A percentile compares a stretch with the other conserved stretches of the same genome.
phyloP scores from a whole-genome alignment of 35 echinoderm and acorn worm genomes.

The Apostichopus californicus region DNA sequence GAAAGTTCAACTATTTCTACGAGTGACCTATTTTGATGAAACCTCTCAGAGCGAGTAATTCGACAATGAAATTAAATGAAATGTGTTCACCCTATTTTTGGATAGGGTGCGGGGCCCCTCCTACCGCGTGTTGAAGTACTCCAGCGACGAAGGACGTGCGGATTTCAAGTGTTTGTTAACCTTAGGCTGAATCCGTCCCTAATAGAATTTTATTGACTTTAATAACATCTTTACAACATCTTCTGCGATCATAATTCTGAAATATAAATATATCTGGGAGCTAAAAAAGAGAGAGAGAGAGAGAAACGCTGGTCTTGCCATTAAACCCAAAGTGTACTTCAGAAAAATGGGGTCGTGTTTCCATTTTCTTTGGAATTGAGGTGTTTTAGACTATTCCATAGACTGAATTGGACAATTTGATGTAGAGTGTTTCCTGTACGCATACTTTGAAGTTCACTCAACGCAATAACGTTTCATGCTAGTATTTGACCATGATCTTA shows the following conservation, averaged over 20 bases:
- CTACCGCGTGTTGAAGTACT: neutral
- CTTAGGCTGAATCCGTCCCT: constrained; percentile 34
- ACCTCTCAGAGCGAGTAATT: neutral
- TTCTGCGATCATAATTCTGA: neutral
- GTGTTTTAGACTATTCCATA: too few relatives aligned
- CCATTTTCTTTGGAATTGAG: neutral
- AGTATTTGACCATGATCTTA: too few relatives aligned
- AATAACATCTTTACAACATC: constrained; percentile 48
- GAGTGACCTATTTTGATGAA: neutral
- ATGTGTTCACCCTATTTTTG: neutral
- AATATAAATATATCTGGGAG: constrained; percentile 21
- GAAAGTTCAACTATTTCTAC: neutral
- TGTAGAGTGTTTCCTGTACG: too few relatives aligned
- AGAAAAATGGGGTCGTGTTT: constrained; percentile 15
- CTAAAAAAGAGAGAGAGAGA: neutral
- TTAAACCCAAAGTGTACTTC: constrained; percentile 8
- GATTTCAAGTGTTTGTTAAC: constrained; percentile 30
- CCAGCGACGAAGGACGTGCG: neutral
- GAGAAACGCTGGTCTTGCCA: neutral
- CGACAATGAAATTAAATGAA: neutral
- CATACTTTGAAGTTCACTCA: too few relatives aligned
- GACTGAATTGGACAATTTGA: too few relatives aligned
- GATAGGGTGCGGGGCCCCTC: neutral
- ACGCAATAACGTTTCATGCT: too few relatives aligned
- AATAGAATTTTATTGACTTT: constrained; percentile 49